A percentile compares a stretch with the other conserved stretches of the same genome.
phyloP scores from a whole-genome alignment of 1,140 invertebrate species.

The Aphidius gifuensis region DNA sequence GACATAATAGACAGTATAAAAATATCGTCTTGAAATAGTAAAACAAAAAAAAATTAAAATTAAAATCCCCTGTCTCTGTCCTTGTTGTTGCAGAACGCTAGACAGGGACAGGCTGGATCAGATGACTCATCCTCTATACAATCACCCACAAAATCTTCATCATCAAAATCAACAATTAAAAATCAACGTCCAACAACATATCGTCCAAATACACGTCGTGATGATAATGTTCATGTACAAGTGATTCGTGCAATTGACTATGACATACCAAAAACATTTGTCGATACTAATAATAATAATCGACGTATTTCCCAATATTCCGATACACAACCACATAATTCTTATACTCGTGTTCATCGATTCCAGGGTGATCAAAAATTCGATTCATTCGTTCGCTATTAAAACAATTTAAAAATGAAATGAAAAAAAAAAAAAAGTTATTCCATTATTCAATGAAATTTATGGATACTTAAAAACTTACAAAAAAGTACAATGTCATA shows the following conservation, averaged over 20 bases:
- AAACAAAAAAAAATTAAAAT: slow-evolving; percentile 5
- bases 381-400: slow-evolving; percentile 37
- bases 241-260: slow-evolving; percentile 45
- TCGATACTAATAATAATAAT: slow-evolving; percentile 21
- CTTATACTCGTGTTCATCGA: slow-evolving; percentile 36
- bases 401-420: not conserved
- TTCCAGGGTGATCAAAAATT: slow-evolving; percentile 36
- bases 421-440: not conserved
- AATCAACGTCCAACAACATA: slow-evolving; percentile 48
- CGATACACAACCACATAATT: slow-evolving; percentile 24
- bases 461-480: too few relatives aligned
- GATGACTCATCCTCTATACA: slow-evolving; percentile 30
- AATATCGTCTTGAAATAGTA: not conserved
- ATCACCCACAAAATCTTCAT: slow-evolving; percentile 23
- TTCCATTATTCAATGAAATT: not conserved
- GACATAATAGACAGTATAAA: too few relatives aligned
- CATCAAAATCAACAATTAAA: slow-evolving; percentile 34
- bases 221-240: slow-evolving; percentile 44
- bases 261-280: slow-evolving; percentile 36
- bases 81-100: slow-evolving; percentile 55
- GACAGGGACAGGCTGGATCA: slow-evolving; percentile 48
- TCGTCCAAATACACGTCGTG: slow-evolving; percentile 39
- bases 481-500: too few relatives aligned
- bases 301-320: slow-evolving; percentile 12
- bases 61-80: slow-evolving; percentile 49